Percentiles rank a stretch among this genome's conserved stretches.
These are phyloP conservation scores for Phaonia tiefii DNA, from an alignment of 2,888 invertebrate species.

Conservation along the genomic window DNA sequence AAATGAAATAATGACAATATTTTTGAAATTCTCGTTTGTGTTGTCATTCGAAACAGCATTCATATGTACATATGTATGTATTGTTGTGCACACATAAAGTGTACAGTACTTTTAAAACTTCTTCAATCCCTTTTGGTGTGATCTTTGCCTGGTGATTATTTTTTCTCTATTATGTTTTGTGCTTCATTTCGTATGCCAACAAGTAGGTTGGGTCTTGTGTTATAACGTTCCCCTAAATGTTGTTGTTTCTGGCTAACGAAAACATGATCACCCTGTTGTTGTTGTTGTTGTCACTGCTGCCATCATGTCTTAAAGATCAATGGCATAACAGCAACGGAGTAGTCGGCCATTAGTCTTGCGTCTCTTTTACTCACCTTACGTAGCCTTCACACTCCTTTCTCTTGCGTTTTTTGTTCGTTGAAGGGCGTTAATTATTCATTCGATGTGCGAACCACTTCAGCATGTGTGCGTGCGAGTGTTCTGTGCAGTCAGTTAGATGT, in stretches of 20 bases:
- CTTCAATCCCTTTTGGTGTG: neutral
- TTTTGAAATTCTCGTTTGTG: too few species aligned
- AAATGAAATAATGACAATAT: too few species aligned
- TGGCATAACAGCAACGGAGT: conserved; percentile 29
- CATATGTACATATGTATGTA: too few species aligned
- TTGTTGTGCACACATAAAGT: too few species aligned
- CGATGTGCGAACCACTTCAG: neutral
- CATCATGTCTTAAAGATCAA: conserved; percentile 42
- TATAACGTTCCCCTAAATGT: conserved; percentile 38
- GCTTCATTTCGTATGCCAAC: conserved; percentile 24
- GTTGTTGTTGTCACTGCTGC: conserved; percentile 2
- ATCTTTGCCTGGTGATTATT: neutral
- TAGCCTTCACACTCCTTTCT: neutral
- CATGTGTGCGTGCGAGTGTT: neutral
- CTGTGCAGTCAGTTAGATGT: neutral
- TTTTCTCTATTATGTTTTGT: conserved; percentile 16
- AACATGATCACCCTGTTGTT: neutral
- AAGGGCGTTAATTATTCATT: too few species aligned
- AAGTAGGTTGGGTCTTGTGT: conserved; percentile 54
- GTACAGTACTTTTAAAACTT: conserved; percentile 3
- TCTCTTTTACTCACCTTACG: conserved; percentile 71
- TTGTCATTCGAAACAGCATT: neutral
- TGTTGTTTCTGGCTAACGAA: conserved; percentile 22
- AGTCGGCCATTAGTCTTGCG: conserved; percentile 75
- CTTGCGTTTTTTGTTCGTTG: too few species aligned